Conservation (phyloP, 1,140 invertebrate species). For the Drosophila saltans region DNA sequence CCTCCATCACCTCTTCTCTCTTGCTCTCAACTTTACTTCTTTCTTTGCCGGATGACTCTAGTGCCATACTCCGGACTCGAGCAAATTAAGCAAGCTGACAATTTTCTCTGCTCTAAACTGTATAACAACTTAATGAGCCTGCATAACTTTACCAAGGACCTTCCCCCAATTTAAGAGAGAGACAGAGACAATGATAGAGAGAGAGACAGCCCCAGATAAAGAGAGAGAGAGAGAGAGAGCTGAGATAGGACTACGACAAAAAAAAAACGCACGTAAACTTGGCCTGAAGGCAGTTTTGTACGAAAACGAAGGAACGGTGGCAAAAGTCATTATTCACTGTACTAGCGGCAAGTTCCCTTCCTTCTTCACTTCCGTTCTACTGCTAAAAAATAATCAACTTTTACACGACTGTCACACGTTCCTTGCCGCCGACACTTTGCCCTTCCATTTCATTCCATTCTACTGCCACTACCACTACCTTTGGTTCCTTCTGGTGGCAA, state of each 20-base stretch:
- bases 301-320: slow-evolving; percentile 42
- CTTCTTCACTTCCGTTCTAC: slow-evolving; percentile 24
- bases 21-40: neutral
- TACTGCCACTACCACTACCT: neutral
- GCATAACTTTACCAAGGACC: slow-evolving; percentile 73
- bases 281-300: slow-evolving; percentile 60
- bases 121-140: slow-evolving; percentile 82
- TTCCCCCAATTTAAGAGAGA: slow-evolving; percentile 34
- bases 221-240: slow-evolving; percentile 6
- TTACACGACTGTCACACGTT: slow-evolving; percentile 75
- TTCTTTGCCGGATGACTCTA: neutral
- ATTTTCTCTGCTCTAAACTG: slow-evolving; percentile 79
- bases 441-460: neutral
- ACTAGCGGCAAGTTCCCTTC: slow-evolving; percentile 52
- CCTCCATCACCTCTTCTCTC: neutral
- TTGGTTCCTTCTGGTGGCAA: slow-evolving; percentile 49
- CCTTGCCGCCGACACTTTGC: slow-evolving; percentile 21
- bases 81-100: slow-evolving; percentile 80
- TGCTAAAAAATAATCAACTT: slow-evolving; percentile 81
- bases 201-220: neutral
- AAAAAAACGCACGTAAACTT: slow-evolving; percentile 73
- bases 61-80: slow-evolving; percentile 34
- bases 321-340: slow-evolving; percentile 81
- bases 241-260: slow-evolving; percentile 8
- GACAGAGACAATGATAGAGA: slow-evolving; percentile 28